Evolutionary conservation across 1,140 invertebrate genomes (phyloP), one percentile per base, ranked within the genome.

Genomic region (Anoplophora glabripennis): DNA sequence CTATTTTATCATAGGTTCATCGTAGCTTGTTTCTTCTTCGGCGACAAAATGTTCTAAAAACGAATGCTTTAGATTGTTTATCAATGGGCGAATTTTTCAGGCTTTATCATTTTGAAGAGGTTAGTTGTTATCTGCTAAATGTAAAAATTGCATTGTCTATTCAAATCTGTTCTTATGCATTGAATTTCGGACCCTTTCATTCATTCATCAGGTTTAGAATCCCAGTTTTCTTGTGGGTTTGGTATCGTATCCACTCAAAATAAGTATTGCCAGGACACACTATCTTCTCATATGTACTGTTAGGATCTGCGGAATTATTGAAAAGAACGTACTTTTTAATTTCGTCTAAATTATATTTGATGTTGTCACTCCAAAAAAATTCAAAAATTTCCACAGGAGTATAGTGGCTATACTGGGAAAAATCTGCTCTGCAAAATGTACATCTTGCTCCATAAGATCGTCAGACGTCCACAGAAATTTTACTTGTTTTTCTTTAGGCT

Each of bases 111-210:
- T 33, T 18, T 12, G 8, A 21, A 57, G 15, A 15, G 38, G 40
- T 1, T 57, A 18, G 35, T 44, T 53, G 40, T 64, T 64, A 47
- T 64, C 52, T 15, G 60, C 63, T 54, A 65, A 67, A 45, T 63
- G 63, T n/a, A 62, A 9, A 51, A 34, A 62, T 35, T 51, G 18
- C 44, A 49, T 48, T 15, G 62, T 49, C 60, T 63, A 40, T 15
- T 35, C n/a, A 61, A 64, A 64, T 12, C 54, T 38, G 37, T 61
- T 58, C 51, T 38, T 56, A 35, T 69, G 66, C 72, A 72, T 72
- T 48, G 62, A 57, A 45, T 67, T 61, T 35, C 45, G 38, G 41
- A 53, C 59, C 42, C 54, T 36, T 37, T 28, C 10, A 47, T 55
- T 65, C 40, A 62, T 53, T n/a, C n/a, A 49, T 65, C 63, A 1